Percentiles rank a stretch among this genome's conserved stretches.
phyloP scores from a whole-genome alignment of 2,113 vertebrate genomes.

The Tringa solitaria region DNA sequence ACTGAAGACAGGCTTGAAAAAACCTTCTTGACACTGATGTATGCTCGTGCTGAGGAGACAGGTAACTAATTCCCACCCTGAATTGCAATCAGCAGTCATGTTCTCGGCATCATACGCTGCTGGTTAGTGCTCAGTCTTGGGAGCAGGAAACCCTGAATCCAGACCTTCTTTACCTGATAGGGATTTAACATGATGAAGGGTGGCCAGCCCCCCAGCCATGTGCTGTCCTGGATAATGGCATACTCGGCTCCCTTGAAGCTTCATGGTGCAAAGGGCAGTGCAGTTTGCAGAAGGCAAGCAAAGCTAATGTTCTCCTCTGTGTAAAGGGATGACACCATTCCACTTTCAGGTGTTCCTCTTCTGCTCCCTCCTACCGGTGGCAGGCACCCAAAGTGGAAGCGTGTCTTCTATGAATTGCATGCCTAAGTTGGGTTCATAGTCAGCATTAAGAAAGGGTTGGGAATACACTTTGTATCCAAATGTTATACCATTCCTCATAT shows the following conservation, averaged over 20 bases:
- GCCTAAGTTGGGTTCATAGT: not conserved
- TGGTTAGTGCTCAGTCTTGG: not conserved
- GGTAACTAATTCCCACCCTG: not conserved
- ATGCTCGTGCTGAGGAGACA: not conserved
- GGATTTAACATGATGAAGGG: rapidly evolving
- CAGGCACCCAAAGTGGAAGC: not conserved
- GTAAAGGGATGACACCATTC: not conserved
- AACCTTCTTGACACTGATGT: not conserved
- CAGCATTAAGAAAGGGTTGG: not conserved
- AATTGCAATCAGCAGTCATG: not conserved
- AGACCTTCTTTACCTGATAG: not conserved
- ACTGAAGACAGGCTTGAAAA: not conserved
- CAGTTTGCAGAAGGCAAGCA: not conserved
- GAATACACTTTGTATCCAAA: not conserved
- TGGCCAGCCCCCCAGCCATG: not conserved
- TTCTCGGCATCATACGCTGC: not conserved
- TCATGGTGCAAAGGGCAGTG: not conserved
- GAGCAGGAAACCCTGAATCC: not conserved
- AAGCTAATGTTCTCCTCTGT: not conserved
- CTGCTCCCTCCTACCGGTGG: not conserved
- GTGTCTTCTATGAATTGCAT: not conserved
- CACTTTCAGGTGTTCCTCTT: not conserved
- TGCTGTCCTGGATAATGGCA: not conserved
- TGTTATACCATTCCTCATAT: not conserved
- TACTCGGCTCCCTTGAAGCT: rapidly evolving